These are phyloP conservation scores for Melanerpes aurifrons DNA, from an alignment of 2,113 vertebrate species.

Conservation along the genomic window DNA sequence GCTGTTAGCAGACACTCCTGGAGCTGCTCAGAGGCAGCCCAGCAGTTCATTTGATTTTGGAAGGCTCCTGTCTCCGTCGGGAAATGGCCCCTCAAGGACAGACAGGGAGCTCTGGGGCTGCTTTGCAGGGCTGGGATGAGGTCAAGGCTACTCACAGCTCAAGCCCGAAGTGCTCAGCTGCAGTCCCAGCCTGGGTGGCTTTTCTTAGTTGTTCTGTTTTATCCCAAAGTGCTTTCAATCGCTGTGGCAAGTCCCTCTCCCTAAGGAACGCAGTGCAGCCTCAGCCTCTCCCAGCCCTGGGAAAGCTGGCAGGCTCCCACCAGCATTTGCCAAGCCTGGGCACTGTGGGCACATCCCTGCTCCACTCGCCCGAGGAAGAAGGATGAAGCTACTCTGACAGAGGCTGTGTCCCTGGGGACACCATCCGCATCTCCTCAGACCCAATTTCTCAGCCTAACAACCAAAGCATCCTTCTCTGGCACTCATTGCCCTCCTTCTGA, in stretches of 20 bases:
- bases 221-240: slow-evolving; percentile 35
- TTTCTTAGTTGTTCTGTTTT: neutral
- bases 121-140: neutral
- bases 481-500: too few species aligned
- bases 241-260: neutral
- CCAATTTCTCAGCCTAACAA: neutral
- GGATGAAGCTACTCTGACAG: fast-evolving
- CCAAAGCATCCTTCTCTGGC: fast-evolving
- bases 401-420: neutral
- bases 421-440: fast-evolving
- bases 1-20: neutral
- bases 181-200: neutral
- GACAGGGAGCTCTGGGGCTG: neutral
- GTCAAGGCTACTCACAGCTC: neutral
- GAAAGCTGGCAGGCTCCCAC: fast-evolving
- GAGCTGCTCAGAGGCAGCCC: neutral
- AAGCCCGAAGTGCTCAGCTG: fast-evolving
- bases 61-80: neutral
- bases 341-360: fast-evolving
- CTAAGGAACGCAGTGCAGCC: fast-evolving
- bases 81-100: neutral
- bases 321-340: fast-evolving
- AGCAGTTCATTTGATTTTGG: neutral
- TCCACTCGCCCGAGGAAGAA: neutral
- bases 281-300: neutral